Evolutionary conservation across 2,888 invertebrate genomes (phyloP), one percentile per base, ranked within the genome.

Genomic region (Maniola hyperantus): DNA sequence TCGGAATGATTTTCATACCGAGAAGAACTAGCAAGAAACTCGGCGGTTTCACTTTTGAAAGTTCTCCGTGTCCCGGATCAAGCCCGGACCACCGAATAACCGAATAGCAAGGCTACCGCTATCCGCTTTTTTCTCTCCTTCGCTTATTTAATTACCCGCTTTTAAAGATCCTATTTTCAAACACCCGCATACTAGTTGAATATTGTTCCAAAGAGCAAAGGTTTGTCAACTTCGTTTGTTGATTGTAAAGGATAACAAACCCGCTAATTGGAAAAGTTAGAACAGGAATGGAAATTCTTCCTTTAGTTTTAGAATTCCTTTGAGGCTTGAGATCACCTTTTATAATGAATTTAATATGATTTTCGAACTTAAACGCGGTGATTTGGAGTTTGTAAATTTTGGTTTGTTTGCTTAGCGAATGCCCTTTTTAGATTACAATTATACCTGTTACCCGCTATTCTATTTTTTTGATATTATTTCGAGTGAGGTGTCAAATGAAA

Each of bases 221-320:
- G 55, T 68, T 66, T 68, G 65, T 68, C 62, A 70, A 65, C 68
- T 68, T 44, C 44, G 69, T 71, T 69, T 64, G 66, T 69, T 72
- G 69, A 71, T 72, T 67, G 60, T 67, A 59, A 68, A 34, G 70
- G 10, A 11, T 39, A 11, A 67, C 71, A 67, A 69, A 54, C 69
- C 42, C 57, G 64, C 64, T 73, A 73, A 73, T 71, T 72, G 67
- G 67, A 68, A 70, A 73, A 73, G 72, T 73, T 72, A 61, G 61
- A 68, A 65, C 64, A 59, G 54, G 63, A 66, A 70, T 70, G 62
- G 63, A 69, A 69, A 69, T 69, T 59, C 55, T 57, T 20, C 53
- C 34, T 69, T 67, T 26, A 55, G 58, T 65, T 66, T 66, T 53
- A 44, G 61, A 58, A 67, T 39, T 58, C 53, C 65, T 65, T 62